Evolutionary conservation across 2,888 invertebrate genomes (phyloP), one percentile per base, ranked within the genome.

Genomic region (Caenorhabditis japonica): DNA sequence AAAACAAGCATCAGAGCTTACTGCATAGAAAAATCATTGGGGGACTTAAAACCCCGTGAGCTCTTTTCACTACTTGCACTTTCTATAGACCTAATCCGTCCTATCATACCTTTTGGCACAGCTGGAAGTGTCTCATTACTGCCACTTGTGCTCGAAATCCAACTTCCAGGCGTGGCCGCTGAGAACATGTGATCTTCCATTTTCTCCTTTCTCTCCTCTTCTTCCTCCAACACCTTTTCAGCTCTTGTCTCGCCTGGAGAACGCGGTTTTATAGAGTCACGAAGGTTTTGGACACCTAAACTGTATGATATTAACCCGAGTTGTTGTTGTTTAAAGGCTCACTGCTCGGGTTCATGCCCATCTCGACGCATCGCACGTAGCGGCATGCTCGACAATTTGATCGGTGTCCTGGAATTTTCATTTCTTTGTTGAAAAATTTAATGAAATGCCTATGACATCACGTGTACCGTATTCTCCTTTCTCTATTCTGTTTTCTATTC

Each of bases 261-360:
- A 4, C 58, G 43, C 4, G 52, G 23, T 47, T 51, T 49, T 34
- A 66, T 73, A 0, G 55, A 49, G 25, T 73, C 73, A 1, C 73
- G 60, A 7, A 60, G 51, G 21, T 73, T 66, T 39, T 73, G 73
- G 10, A 73, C 73, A 34, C 73, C 69, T 69, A 36, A 34, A 68
- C 19, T 13, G 19, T 17, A 4, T 34, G 12, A 47, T 13, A 25
- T 21, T 44, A 19, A 21, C 4, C 19, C n/a, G 25, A 44, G 19
- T 17, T 27, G n/a, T n/a, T n/a, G n/a, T n/a, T n/a, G n/a, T n/a
- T n/a, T 5, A 30, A 3, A 13, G 17, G 30, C 55, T 60, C 34
- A 69, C 73, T 56, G 52, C 73, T 73, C 39, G 73, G 73, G 51
- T 73, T 66, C 73, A 73, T 73, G 7, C 73, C 73, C 61, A 61